Evolutionary conservation across 2,113 vertebrate genomes (phyloP), one percentile per base, ranked within the genome.

Genomic region (Variabilichromis moorii): DNA sequence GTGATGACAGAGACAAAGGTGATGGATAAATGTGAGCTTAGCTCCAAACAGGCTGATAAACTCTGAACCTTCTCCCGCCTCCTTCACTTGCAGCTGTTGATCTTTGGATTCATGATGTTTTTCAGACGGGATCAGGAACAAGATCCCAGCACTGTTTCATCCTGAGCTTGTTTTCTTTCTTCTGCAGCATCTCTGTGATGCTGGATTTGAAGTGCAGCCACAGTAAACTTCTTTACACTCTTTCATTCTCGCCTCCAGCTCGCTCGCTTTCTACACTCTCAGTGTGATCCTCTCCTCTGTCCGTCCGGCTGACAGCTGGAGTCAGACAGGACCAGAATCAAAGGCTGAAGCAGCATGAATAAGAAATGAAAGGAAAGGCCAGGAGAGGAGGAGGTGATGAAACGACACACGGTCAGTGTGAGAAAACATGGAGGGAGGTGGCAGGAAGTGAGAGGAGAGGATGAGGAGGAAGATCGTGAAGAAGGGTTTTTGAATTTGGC

Each of bases 241-340:
- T 57, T 81, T 50, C 40, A 21, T 16, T 40, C 26, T 78, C 16
- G 17, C 26, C 50, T 28, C 24, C 3, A 7, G 14, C 8, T 76
- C 71, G 1, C 17, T 37, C 17, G 19, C 66, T 24, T 5, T 28
- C 11, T 85, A n/a, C 66, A 5, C 19, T 33, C 9, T 80, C 37
- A 19, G 61, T 28, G 80, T 78, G 66, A 50, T 53, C 71, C 35
- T 54, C 31, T 61, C 53, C 53, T 82, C 80, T 13, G 66, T 53
- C 82, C 7, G 9, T 37, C 83, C 40, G 47, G 17, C 61, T 81
- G 84, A 86, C 47, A 24, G 83, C 86, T 73, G 53, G 14, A 91
- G 81, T 86, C 86, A 81, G 66, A 86, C 73, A 28, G 35, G 78
- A 42, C 45, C 54, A 79, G 81, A 86, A 84, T 89, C 87, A 91